Evolutionary conservation across 2,888 invertebrate species (phyloP).

Genomic region (Dynastes hyllus): DNA sequence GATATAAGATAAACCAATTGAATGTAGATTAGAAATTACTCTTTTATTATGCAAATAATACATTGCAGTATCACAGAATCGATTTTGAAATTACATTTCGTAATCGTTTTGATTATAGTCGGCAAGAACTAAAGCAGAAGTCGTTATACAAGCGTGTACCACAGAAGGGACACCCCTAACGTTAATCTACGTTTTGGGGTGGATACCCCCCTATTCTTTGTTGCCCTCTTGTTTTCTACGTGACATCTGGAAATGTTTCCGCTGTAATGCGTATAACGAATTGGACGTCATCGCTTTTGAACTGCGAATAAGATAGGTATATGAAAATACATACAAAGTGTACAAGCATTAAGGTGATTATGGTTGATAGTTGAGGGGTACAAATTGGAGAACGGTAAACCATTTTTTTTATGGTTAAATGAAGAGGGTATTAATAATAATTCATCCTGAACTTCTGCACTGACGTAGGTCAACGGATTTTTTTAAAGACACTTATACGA

Average conservation of each 20-base stretch:
- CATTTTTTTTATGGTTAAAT: too few species aligned
- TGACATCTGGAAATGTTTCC: constrained; percentile 43
- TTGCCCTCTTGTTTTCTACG: constrained; percentile 20
- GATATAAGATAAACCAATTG: too few species aligned
- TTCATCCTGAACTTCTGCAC: too few species aligned
- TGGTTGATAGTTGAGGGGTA: too few species aligned
- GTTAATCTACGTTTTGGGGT: constrained; percentile 29
- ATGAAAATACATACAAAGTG: too few species aligned
- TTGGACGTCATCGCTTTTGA: constrained; percentile 43
- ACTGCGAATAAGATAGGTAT: too few species aligned
- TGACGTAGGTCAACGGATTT: too few species aligned
- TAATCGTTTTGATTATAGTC: constrained; percentile 17
- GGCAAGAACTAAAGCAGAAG: not conserved
- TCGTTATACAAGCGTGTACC: constrained; percentile 5
- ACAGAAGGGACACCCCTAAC: constrained; percentile 14
- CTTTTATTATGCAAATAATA: not conserved
- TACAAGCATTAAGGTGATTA: too few species aligned
- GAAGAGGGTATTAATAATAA: too few species aligned
- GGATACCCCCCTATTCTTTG: constrained; percentile 24
- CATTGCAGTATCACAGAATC: not conserved
- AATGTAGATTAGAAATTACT: not conserved
- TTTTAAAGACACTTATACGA: too few species aligned
- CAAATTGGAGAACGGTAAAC: too few species aligned
- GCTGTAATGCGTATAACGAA: constrained; percentile 45
- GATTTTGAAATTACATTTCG: constrained; percentile 13